These are phyloP conservation scores for Conomelus anceps DNA, from an alignment of 2,888 invertebrate species.

Conservation along the genomic window DNA sequence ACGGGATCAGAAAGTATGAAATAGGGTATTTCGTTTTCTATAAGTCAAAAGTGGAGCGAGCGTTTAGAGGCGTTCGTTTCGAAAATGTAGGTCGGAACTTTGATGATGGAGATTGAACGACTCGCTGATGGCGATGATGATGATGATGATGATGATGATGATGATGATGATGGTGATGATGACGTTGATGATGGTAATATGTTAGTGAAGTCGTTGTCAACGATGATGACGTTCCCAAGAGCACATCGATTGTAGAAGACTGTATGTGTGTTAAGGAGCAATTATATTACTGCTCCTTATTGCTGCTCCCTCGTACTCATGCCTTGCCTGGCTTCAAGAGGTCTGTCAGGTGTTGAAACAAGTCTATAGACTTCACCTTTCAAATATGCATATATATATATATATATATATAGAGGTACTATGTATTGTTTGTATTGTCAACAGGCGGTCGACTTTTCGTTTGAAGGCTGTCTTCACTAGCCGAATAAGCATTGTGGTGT, in stretches of 20 bases:
- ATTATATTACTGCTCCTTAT: too few relatives aligned
- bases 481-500: too few relatives aligned
- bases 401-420: not conserved
- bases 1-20: not conserved
- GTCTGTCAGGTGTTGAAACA: not conserved
- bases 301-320: too few relatives aligned
- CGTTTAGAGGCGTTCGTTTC: not conserved
- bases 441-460: too few relatives aligned
- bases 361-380: not conserved
- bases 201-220: not conserved
- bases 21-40: not conserved
- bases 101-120: not conserved
- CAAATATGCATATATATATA: not conserved
- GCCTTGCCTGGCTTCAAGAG: too few relatives aligned
- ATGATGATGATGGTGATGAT: not conserved
- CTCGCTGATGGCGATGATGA: not conserved
- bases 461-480: too few relatives aligned
- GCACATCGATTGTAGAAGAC: not conserved
- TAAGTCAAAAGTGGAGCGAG: not conserved
- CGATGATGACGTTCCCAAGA: not conserved
- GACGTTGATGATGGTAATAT: not conserved
- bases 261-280: not conserved
- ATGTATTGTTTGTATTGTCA: not conserved
- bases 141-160: not conserved
- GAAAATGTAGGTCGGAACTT: not conserved